Percentiles rank a stretch among this genome's conserved stretches.
These are phyloP conservation scores for Pardosa pseudoannulata DNA, from an alignment of 2,888 invertebrate species.

Conservation along the genomic window DNA sequence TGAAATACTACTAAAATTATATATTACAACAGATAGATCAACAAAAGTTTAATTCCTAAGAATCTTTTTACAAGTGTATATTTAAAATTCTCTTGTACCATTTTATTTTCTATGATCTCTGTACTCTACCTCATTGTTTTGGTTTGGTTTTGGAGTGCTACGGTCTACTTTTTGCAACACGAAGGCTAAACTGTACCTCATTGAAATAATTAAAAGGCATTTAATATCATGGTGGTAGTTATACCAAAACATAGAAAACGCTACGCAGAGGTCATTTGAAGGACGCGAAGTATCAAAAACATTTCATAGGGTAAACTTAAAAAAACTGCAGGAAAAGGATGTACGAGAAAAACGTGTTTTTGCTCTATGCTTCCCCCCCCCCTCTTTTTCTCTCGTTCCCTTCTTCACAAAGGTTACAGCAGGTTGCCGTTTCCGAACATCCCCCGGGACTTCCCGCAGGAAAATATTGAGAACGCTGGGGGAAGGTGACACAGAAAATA, in stretches of 20 bases:
- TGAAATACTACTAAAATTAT: too few species aligned
- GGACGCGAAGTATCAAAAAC: neutral
- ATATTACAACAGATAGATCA: too few species aligned
- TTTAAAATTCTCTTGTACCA: too few species aligned
- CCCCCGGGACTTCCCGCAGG: constrained; percentile 5
- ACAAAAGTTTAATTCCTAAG: too few species aligned
- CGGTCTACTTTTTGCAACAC: too few species aligned
- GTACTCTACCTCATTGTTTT: too few species aligned
- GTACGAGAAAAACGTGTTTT: constrained; percentile 36
- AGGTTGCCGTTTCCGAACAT: neutral
- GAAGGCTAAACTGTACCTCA: too few species aligned
- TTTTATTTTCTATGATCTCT: too few species aligned
- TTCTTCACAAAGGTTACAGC: neutral
- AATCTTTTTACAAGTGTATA: too few species aligned
- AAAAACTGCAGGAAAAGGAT: constrained; percentile 56
- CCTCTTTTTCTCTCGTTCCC: neutral
- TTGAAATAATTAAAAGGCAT: too few species aligned
- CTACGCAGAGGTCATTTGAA: constrained; percentile 3
- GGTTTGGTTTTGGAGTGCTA: too few species aligned
- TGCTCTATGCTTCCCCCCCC: neutral
- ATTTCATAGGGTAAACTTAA: neutral
- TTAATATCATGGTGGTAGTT: too few species aligned
- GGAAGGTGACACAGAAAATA: constrained; percentile 8
- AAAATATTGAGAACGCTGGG: neutral
- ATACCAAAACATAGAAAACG: neutral